phyloP scores from a whole-genome alignment of 1,140 invertebrate genomes.

The Lutraria rhynchaena region DNA sequence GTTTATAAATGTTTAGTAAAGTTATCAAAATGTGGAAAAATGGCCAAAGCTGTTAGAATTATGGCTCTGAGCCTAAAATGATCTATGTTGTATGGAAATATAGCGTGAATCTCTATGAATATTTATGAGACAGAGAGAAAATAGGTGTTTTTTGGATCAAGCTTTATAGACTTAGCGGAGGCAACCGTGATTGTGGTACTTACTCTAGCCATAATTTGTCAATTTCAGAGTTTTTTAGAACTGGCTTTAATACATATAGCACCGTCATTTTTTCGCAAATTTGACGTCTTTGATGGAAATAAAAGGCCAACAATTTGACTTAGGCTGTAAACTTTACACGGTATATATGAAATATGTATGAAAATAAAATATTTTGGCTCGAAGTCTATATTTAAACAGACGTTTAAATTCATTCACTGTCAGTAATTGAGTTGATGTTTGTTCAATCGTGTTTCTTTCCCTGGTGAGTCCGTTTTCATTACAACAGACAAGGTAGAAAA shows the following conservation, averaged over 20 bases:
- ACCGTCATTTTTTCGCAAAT: constrained; percentile 34
- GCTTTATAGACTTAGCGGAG: constrained; percentile 53
- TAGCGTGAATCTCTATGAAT: constrained; percentile 57
- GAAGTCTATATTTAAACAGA: constrained; percentile 21
- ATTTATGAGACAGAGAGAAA: constrained; percentile 57
- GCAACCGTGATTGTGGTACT: constrained; percentile 29
- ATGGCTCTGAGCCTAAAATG: constrained; percentile 54
- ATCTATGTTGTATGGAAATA: constrained; percentile 60
- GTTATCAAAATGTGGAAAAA: constrained; percentile 58
- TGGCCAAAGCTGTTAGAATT: constrained; percentile 58
- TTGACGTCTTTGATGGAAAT: constrained; percentile 36
- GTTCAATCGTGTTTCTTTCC: no score
- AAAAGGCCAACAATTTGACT: constrained; percentile 38
- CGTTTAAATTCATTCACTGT: background rate
- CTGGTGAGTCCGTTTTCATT: no score
- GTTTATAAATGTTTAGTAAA: constrained; percentile 60
- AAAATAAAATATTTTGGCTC: background rate
- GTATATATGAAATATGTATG: constrained; percentile 36
- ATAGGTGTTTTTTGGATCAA: constrained; percentile 45
- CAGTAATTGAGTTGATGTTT: no score
- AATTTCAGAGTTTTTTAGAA: constrained; percentile 30
- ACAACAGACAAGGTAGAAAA: no score
- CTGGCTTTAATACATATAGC: constrained; percentile 20
- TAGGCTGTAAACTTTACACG: constrained; percentile 15
- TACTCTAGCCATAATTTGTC: constrained; percentile 42